These are phyloP conservation scores for Idris sp. DNA, from an alignment of 1,140 invertebrate genomes.

Conservation along the genomic window DNA sequence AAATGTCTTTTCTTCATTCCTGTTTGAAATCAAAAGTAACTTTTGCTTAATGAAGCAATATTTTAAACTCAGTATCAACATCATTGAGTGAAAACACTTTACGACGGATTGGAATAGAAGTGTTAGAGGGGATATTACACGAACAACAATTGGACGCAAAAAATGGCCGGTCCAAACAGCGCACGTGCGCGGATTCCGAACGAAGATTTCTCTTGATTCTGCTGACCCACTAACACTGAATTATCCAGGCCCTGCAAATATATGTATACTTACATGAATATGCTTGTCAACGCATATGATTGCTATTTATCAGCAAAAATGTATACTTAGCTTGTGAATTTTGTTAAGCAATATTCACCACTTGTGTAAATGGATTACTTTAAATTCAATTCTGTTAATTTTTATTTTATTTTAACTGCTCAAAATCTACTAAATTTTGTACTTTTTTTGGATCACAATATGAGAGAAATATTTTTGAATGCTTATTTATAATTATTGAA, in stretches of 20 bases:
- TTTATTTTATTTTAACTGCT: too few species aligned
- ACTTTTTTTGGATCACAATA: too few species aligned
- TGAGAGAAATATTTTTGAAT: too few species aligned
- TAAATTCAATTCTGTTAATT: too few species aligned
- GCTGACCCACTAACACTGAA: conserved; percentile 77
- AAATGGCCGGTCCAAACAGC: conserved; percentile 16
- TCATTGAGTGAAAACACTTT: conserved; percentile 15
- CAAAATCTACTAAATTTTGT: too few species aligned
- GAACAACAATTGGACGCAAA: conserved; percentile 26
- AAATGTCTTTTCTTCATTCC: background rate
- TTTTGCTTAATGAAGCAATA: conserved; percentile 23
- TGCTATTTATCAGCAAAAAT: too few species aligned
- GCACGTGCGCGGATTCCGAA: conserved; percentile 49
- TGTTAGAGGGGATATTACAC: conserved; percentile 8
- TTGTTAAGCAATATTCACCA: too few species aligned
- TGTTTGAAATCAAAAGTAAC: conserved; percentile 29
- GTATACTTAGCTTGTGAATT: too few species aligned
- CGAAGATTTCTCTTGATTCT: conserved; percentile 74
- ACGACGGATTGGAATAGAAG: background rate
- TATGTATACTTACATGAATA: too few species aligned
- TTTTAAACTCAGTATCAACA: background rate
- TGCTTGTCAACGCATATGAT: too few species aligned
- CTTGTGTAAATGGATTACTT: too few species aligned
- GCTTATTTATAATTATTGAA: too few species aligned
- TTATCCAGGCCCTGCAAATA: conserved; percentile 42